Evolutionary conservation across 2,113 vertebrate genomes (phyloP), one percentile per base, ranked within the genome.

Genomic region (Salvelinus fontinalis): DNA sequence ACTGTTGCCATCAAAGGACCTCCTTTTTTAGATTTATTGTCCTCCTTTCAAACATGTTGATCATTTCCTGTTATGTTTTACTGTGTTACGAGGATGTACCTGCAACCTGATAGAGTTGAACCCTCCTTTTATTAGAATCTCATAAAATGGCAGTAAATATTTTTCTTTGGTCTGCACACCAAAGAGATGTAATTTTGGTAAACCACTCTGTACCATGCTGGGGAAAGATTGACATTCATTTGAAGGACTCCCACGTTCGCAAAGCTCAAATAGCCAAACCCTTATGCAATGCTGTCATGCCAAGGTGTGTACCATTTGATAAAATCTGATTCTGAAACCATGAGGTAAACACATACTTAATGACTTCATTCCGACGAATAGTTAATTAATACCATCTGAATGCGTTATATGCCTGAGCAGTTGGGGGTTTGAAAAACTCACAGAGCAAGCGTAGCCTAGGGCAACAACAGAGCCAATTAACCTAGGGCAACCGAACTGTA

Each of bases 371-470:
- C 81, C 72, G 78, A 85, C 87, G 84, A 89, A 88, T 89, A 84
- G 85, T 84, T 92, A 91, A 93, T 93, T 88, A 91, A 89, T 87
- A 90, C 83, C 89, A 92, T 91, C 84, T 92, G 91, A 92, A 86
- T 83, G 77, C 2, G 11, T 83, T 73, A 77, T 85, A 78, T 88
- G 85, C 79, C 82, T 79, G 70, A 67, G 79, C 71, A 77, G 85
- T 74, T 3, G 39, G 2, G 39, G 39, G 9, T 44, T 75, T 77
- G 39, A 81, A 90, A 76, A 81, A 75, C 75, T 75, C 69, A 70
- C 82, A 76, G 75, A 85, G 79, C 70, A 3, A 20, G 70, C 81
- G 62, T 84, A 82, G 85, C 89, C 89, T 64, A 64, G 79, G 81
- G 89, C 85, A 83, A 44, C 39, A 44, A 88, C 90, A 76, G 82